phyloP scores from a whole-genome alignment of 1,140 invertebrate species.

The Hestina assimilis region DNA sequence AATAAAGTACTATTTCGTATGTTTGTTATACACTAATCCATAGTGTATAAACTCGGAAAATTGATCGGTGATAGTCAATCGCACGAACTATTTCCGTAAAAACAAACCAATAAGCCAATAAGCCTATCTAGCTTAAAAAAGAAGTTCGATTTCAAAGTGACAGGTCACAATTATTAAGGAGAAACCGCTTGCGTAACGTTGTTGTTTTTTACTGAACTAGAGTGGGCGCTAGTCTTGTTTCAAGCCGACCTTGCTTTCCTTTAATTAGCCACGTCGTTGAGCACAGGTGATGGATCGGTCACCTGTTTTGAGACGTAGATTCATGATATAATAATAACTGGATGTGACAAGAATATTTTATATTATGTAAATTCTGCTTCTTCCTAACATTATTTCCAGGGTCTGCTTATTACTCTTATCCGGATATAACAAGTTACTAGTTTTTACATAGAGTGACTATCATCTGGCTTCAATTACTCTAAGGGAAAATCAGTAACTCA shows the following conservation, averaged over 20 bases:
- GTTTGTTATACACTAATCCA: no score
- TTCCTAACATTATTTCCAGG: no score
- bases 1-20: no score
- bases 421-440: no score
- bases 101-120: background rate
- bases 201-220: conserved; percentile 51
- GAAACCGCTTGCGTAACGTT: conserved; percentile 40
- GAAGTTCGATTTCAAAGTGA: conserved; percentile 1
- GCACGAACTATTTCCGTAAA: no score
- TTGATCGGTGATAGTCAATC: no score
- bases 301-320: conserved; percentile 47
- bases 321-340: conserved; percentile 2
- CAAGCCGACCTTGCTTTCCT: conserved; percentile 64
- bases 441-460: no score
- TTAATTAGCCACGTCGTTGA: conserved; percentile 67
- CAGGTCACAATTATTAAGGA: conserved; percentile 19
- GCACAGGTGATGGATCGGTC: conserved; percentile 69
- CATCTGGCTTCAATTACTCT: no score
- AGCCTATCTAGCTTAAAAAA: background rate
- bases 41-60: no score
- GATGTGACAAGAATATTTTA: conserved; percentile 3
- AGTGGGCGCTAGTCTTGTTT: conserved; percentile 61
- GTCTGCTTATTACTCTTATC: no score
- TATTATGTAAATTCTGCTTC: no score
- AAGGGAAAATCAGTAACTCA: no score